Conservation (phyloP, 2,797 vertebrate genomes). For the Silurus lanzhouensis region DNA sequence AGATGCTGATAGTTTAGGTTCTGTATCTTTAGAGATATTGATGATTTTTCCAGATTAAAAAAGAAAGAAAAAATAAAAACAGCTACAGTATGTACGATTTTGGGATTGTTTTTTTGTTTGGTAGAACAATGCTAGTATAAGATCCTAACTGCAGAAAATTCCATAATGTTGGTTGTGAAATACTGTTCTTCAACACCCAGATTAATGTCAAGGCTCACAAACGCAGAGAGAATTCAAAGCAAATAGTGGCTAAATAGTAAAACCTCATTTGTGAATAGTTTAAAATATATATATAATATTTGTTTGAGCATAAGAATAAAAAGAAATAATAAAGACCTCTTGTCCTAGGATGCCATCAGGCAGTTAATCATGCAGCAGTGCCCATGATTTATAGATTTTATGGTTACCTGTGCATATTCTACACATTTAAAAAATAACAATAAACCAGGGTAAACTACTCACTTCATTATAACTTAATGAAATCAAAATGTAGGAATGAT, state of each 20-base stretch:
- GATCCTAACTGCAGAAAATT: not conserved
- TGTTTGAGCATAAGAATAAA: not conserved
- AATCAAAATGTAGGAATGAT: not conserved
- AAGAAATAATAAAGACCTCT: not conserved
- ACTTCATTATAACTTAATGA: not conserved
- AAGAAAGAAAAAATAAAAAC: no score
- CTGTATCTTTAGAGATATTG: not conserved
- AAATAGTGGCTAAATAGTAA: not conserved
- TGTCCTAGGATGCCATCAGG: not conserved
- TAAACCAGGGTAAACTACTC: no score
- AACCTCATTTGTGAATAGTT: not conserved
- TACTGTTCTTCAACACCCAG: not conserved
- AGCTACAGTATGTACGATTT: not conserved
- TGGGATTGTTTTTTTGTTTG: not conserved
- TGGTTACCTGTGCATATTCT: not conserved
- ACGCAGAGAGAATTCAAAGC: not conserved
- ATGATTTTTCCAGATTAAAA: not conserved
- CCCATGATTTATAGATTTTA: not conserved
- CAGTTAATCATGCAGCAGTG: not conserved
- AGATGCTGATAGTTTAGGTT: conserved; percentile 10
- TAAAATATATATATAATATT: not conserved
- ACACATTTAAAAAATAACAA: not conserved
- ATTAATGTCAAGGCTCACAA: not conserved
- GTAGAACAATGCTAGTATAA: not conserved
- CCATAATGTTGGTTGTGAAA: not conserved